Evolutionary conservation across 37 sponge, comb jelly and placozoan genomes (phyloP).

Genomic region (Amphimedon queenslandica): DNA sequence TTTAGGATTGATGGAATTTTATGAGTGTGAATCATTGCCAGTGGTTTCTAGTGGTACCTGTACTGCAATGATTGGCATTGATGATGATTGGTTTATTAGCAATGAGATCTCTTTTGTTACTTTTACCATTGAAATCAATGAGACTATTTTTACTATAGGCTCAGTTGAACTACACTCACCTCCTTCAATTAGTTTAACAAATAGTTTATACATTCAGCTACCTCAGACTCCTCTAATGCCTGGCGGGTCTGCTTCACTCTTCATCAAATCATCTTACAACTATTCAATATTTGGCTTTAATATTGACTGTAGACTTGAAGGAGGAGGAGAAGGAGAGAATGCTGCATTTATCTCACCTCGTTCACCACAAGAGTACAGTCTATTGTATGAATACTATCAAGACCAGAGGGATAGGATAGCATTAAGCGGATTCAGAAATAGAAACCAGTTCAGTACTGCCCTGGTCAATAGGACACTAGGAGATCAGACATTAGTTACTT

Average conservation of each 20-base stretch:
- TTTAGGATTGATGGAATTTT: neutral
- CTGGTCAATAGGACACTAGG: neutral
- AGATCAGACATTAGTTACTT: neutral
- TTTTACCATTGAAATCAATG: neutral
- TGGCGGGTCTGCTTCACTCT: neutral
- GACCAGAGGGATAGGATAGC: neutral
- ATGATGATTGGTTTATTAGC: neutral
- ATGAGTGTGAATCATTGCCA: neutral
- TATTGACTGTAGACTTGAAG: neutral
- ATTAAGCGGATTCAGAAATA: neutral
- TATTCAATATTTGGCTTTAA: constrained; percentile 5
- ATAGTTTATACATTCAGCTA: neutral
- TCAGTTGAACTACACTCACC: neutral
- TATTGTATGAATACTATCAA: neutral
- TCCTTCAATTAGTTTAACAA: neutral
- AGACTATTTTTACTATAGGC: neutral
- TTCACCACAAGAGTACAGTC: neutral
- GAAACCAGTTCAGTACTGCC: constrained; percentile 1
- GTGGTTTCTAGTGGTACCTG: neutral
- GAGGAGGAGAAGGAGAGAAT: neutral
- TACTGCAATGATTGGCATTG: neutral
- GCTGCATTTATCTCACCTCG: no score
- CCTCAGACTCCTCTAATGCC: neutral
- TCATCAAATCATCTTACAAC: neutral
- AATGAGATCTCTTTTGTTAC: neutral